These are phyloP conservation scores for Caenorhabditis latens DNA, from an alignment of 1,140 invertebrate genomes.

Conservation along the genomic window DNA sequence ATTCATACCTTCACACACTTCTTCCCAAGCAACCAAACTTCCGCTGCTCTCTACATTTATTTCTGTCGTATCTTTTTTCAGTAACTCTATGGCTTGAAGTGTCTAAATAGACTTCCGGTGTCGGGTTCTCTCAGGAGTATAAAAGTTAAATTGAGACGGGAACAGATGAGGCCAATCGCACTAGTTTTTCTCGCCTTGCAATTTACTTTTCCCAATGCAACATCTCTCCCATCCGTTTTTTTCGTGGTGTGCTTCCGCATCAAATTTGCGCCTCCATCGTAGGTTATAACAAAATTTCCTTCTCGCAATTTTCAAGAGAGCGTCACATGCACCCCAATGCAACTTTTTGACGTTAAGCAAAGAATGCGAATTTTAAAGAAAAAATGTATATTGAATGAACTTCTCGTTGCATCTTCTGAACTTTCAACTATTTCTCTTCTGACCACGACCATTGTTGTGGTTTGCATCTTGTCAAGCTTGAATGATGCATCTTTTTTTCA, in stretches of 20 bases:
- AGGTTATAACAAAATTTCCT: slow-evolving; percentile 50
- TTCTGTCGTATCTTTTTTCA: slow-evolving; percentile 19
- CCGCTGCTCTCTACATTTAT: slow-evolving; percentile 4
- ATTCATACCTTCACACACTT: slow-evolving; percentile 38
- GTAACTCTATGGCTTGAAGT: not conserved
- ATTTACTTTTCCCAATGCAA: slow-evolving; percentile 34
- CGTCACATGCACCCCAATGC: slow-evolving; percentile 42
- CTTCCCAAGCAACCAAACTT: slow-evolving; percentile 37
- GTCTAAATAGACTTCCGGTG: slow-evolving; percentile 12
- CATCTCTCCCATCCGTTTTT: slow-evolving; percentile 4
- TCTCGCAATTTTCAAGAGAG: slow-evolving; percentile 4
- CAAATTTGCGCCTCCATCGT: slow-evolving; percentile 44
- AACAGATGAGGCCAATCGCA: slow-evolving; percentile 29
- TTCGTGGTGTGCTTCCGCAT: slow-evolving; percentile 2
- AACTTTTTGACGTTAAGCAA: slow-evolving; percentile 6
- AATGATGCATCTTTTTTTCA: slow-evolving; percentile 39
- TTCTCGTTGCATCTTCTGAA: not conserved
- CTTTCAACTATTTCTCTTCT: not conserved
- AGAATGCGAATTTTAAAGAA: not conserved
- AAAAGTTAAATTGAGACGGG: slow-evolving; percentile 36
- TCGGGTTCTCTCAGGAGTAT: slow-evolving; percentile 15
- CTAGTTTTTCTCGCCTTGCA: not conserved
- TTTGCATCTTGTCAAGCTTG: not conserved
- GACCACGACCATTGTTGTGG: too few species aligned
- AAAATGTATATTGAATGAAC: slow-evolving; percentile 7